Evolutionary conservation across 2,888 invertebrate genomes (phyloP).

Genomic region (Noctua fimbriata): DNA sequence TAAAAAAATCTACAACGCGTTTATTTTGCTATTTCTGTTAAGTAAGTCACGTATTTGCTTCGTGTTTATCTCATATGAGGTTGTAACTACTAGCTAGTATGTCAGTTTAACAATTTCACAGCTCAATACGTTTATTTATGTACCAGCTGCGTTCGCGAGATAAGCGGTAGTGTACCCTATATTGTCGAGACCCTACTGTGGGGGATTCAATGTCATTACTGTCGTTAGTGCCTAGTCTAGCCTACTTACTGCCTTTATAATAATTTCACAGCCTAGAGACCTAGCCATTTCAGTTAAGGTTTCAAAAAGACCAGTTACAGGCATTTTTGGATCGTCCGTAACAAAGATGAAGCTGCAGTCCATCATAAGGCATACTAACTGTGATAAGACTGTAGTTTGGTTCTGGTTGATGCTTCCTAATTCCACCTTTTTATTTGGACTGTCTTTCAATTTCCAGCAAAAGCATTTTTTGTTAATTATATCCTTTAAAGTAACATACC

Average conservation of each 20-base stretch:
- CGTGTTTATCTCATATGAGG: neutral
- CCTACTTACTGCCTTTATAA: neutral
- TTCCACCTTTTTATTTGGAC: neutral
- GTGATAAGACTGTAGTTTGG: neutral
- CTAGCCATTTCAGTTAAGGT: neutral
- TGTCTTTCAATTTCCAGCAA: neutral
- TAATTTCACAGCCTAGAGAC: no score
- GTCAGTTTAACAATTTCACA: conserved; percentile 43
- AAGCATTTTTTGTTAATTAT: neutral
- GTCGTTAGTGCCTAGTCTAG: neutral
- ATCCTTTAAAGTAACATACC: neutral
- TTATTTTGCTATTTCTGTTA: neutral
- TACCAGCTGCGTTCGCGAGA: conserved; percentile 49
- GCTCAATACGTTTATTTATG: conserved; percentile 50
- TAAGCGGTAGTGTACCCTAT: conserved; percentile 50
- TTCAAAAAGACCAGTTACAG: neutral
- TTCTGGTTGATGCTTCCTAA: neutral
- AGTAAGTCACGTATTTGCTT: neutral
- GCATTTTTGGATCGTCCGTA: neutral
- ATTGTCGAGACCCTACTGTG: conserved; percentile 1
- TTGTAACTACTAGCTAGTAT: neutral
- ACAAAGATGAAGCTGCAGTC: neutral
- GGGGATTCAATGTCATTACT: conserved; percentile 3
- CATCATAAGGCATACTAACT: neutral
- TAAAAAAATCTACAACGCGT: neutral